These are phyloP conservation scores for Nomada ferruginata DNA, from an alignment of 2,888 invertebrate genomes.

Conservation along the genomic window DNA sequence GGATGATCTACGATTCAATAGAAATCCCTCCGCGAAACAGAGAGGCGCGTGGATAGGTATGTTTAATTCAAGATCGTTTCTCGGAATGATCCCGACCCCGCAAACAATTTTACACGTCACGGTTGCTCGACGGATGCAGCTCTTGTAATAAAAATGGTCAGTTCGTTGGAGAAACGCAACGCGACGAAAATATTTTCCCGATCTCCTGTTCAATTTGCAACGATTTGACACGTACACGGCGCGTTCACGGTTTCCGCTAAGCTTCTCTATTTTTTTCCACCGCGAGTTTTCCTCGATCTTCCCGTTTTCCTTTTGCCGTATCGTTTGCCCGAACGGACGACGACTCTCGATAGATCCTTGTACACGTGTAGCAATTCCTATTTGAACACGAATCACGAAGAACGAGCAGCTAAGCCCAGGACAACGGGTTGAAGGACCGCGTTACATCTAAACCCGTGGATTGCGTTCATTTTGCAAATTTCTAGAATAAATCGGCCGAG, in stretches of 20 bases:
- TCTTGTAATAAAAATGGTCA: conserved; percentile 25
- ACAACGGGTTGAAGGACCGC: conserved; percentile 68
- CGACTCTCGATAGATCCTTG: conserved; percentile 25
- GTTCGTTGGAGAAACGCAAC: conserved; percentile 36
- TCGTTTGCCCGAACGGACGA: conserved; percentile 33
- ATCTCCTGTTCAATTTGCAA: background rate
- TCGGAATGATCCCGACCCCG: conserved; percentile 49
- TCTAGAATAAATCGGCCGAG: conserved; percentile 42
- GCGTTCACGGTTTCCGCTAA: conserved; percentile 9
- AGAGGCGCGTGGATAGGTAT: conserved; percentile 44
- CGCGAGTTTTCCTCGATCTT: background rate
- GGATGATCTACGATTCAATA: conserved; percentile 58
- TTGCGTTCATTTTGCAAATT: conserved; percentile 67
- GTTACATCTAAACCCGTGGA: conserved; percentile 67
- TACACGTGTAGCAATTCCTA: conserved; percentile 34
- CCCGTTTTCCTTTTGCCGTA: conserved; percentile 9
- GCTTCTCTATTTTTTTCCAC: background rate
- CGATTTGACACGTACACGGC: conserved; percentile 5
- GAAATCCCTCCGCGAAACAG: conserved; percentile 20
- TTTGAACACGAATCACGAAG: conserved; percentile 70
- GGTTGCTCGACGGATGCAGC: conserved; percentile 39
- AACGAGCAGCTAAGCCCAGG: conserved; percentile 49
- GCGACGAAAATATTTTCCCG: conserved; percentile 42
- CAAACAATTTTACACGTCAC: conserved; percentile 54
- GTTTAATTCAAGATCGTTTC: conserved; percentile 60